Percentiles rank a stretch among this genome's conserved stretches.
phyloP scores from a whole-genome alignment of 2,797 vertebrate genomes.

The Sebastes oblongus region DNA sequence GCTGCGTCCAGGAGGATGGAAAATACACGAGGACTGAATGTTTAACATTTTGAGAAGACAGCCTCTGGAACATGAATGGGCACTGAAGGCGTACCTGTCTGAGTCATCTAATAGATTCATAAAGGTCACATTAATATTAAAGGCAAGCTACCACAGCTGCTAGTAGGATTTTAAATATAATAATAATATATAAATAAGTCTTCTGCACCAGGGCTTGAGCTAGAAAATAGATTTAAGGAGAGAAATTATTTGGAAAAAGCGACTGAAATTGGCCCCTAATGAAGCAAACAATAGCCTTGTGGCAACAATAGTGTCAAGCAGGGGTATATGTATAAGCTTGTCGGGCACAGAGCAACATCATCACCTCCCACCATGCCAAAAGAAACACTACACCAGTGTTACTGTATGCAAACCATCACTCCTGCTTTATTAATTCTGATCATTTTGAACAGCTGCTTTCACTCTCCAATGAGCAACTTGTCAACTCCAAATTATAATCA shows the following conservation, averaged over 20 bases:
- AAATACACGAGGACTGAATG: slow-evolving; percentile 24
- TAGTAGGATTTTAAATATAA: not conserved
- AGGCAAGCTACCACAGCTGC: not conserved
- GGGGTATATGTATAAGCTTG: not conserved
- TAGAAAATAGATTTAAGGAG: not conserved
- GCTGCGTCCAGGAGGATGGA: slow-evolving; percentile 17
- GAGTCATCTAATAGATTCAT: slow-evolving; percentile 10
- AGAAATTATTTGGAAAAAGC: not conserved
- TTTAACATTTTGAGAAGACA: not conserved
- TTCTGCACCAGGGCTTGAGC: not conserved
- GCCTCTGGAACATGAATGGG: not conserved
- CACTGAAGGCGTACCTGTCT: not conserved
- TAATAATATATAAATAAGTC: not conserved
- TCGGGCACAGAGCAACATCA: not conserved
- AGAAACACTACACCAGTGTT: slow-evolving; percentile 1
- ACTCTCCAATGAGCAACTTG: not conserved
- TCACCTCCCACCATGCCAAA: not conserved
- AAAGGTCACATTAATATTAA: slow-evolving; percentile 13
- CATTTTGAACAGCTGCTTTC: slow-evolving; percentile 32
- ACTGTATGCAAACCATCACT: not conserved
- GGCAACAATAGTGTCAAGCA: not conserved
- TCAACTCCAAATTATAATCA: slow-evolving; percentile 27
- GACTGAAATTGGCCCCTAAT: not conserved
- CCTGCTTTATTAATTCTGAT: slow-evolving; percentile 4
- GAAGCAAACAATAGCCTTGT: not conserved